Base-by-base conservation (phyloP, 2,888 invertebrate genomes). In the Epinotia nisella region DNA sequence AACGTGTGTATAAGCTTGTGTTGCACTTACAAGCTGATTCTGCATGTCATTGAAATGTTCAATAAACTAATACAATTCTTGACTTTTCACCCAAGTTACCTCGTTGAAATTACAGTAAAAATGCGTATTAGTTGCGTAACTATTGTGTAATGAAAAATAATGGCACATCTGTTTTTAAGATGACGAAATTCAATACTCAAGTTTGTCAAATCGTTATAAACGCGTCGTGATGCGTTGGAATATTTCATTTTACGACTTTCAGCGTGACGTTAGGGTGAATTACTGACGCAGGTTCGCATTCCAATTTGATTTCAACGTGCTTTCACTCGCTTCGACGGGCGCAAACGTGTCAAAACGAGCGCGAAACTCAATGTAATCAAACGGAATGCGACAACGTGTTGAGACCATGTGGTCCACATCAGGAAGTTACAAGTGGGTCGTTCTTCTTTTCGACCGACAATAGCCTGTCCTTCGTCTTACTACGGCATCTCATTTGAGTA, bases 121-220 rank as follows among this genome's bases (percentile, higher is more conserved):
- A 17, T 9, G 19, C 10, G 29, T 49, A 51, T 19, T 19, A 4
- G 35, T 65, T 55, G 53, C 53, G 21, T 65, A 39, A 65, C 65
- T 19, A 19, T 55, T 39, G 2, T 35, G n/a, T 2, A 21, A 51
- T 64, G 13, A 49, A 49, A n/a, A 60, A 60, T 51, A 35, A 45
- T 45, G 24, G 55, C 41, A 66, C 41, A 56, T 66, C 55, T 56
- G 66, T 55, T 56, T 56, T 41, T 56, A 15, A 39, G 55, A 66
- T 56, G 41, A 56, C 24, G 55, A 66, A 21, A 55, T n/a, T 1
- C 56, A 21, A 45, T 41, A 55, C 45, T 29, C 19, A 59, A 39
- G 64, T 35, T 35, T 61, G 41, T 55, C 69, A 61, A 70, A 55
- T 17, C 17, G 41, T 21, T 13, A 45, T 17, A 55, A 70, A 61